A percentile compares a stretch with the other conserved stretches of the same genome.
phyloP scores from a whole-genome alignment of 2,888 invertebrate genomes.

The Xestia c-nigrum region DNA sequence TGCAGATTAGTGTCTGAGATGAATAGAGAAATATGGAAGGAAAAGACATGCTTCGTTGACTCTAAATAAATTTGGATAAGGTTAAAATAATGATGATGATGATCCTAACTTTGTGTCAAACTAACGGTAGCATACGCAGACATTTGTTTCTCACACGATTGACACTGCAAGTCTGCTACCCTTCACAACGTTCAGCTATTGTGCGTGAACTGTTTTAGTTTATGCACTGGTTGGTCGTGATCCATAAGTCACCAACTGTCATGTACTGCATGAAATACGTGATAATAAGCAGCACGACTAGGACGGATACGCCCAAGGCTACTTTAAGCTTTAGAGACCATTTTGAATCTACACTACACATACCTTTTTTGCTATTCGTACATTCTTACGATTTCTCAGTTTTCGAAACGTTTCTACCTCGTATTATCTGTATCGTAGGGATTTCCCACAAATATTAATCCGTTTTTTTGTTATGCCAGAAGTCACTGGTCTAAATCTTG shows the following conservation, averaged over 20 bases:
- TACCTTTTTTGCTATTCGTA: no score
- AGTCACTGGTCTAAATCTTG: background rate
- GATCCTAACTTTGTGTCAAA: no score
- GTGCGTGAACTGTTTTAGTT: background rate
- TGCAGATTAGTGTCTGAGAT: no score
- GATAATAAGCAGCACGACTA: background rate
- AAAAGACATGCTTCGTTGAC: no score
- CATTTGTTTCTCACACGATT: no score
- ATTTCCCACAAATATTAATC: background rate
- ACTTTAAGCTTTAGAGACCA: background rate
- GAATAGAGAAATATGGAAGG: no score
- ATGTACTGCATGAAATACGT: slow-evolving; percentile 2
- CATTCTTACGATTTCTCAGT: background rate
- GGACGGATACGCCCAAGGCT: slow-evolving; percentile 23
- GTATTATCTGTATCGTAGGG: background rate
- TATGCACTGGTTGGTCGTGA: slow-evolving; percentile 2
- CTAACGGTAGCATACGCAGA: no score
- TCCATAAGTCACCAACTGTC: slow-evolving; percentile 32
- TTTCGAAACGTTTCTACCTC: background rate
- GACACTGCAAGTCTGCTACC: background rate
- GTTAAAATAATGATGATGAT: no score
- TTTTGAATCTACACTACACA: background rate
- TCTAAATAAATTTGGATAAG: no score
- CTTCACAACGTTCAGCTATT: background rate
- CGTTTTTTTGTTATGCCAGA: background rate